These are phyloP conservation scores for Scarus forsteni DNA, from an alignment of 2,797 vertebrate species.

Conservation along the genomic window DNA sequence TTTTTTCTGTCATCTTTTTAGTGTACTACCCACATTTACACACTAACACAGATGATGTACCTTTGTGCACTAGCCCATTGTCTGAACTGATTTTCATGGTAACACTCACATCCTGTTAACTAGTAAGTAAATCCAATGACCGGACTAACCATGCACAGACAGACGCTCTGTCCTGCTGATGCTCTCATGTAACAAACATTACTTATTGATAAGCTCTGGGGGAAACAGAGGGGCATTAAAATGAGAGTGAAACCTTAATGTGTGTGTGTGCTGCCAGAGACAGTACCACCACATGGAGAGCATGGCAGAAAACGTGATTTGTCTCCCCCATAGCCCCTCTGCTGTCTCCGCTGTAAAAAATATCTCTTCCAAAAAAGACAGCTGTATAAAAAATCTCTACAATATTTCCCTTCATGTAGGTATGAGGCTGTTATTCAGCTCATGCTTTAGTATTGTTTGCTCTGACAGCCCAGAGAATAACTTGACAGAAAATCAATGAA, in stretches of 20 bases:
- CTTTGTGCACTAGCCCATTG: too few relatives aligned
- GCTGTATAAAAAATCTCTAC: background rate
- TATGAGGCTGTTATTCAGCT: background rate
- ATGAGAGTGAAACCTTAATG: slow-evolving; percentile 8
- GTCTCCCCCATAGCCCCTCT: background rate
- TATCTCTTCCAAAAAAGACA: background rate
- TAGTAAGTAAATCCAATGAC: background rate
- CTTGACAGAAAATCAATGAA: background rate
- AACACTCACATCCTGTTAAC: background rate
- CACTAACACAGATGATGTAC: too few relatives aligned
- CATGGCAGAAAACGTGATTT: slow-evolving; percentile 25
- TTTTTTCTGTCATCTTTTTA: too few relatives aligned
- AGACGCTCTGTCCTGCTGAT: slow-evolving; percentile 17
- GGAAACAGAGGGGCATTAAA: slow-evolving; percentile 40
- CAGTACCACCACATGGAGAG: slow-evolving; percentile 17
- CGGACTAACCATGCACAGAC: background rate
- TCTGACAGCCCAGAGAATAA: background rate
- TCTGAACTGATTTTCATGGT: too few relatives aligned
- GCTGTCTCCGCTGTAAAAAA: slow-evolving; percentile 14
- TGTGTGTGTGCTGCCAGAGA: slow-evolving; percentile 5
- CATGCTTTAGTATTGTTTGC: background rate
- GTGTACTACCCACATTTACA: too few relatives aligned
- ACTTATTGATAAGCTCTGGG: slow-evolving; percentile 53
- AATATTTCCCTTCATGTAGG: too few relatives aligned
- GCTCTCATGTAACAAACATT: slow-evolving; percentile 23